Conservation (phyloP, 2,113 vertebrate genomes). For the Sminthopsis crassicaudata region DNA sequence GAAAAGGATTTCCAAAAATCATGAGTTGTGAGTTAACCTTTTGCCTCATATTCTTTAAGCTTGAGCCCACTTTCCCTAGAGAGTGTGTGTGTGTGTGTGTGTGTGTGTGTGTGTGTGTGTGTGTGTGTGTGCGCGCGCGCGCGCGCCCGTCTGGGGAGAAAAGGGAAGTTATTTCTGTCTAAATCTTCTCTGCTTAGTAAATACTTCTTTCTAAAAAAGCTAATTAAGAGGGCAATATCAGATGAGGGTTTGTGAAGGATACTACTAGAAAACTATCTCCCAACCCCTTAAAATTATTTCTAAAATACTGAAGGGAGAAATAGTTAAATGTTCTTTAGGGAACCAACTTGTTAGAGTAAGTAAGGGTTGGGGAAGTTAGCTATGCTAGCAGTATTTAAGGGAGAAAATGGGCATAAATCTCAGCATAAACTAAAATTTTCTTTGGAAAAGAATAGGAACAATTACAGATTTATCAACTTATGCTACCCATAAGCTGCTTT, state of each 20-base stretch:
- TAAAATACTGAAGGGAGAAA: background rate
- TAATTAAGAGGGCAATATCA: background rate
- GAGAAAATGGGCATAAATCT: too few species aligned
- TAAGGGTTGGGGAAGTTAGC: background rate
- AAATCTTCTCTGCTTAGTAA: background rate
- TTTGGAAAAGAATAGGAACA: too few species aligned
- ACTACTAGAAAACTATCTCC: background rate
- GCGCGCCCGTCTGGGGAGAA: background rate
- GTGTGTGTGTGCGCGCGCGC: background rate
- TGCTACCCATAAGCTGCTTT: background rate
- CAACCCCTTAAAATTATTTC: background rate
- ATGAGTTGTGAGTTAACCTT: background rate
- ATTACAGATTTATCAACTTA: too few species aligned
- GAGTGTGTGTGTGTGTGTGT: background rate
- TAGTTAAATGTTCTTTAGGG: background rate
- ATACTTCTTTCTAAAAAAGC: background rate
- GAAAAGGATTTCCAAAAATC: background rate
- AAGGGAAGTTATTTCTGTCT: background rate
- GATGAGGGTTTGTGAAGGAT: background rate
- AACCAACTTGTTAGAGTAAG: background rate
- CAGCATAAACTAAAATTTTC: too few species aligned
- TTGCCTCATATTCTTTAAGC: background rate
- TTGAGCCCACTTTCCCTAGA: background rate
- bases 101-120: too few species aligned
- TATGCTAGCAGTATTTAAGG: background rate